These are phyloP conservation scores for Acridotheres tristis DNA, from an alignment of 2,797 vertebrate genomes.

Conservation along the genomic window DNA sequence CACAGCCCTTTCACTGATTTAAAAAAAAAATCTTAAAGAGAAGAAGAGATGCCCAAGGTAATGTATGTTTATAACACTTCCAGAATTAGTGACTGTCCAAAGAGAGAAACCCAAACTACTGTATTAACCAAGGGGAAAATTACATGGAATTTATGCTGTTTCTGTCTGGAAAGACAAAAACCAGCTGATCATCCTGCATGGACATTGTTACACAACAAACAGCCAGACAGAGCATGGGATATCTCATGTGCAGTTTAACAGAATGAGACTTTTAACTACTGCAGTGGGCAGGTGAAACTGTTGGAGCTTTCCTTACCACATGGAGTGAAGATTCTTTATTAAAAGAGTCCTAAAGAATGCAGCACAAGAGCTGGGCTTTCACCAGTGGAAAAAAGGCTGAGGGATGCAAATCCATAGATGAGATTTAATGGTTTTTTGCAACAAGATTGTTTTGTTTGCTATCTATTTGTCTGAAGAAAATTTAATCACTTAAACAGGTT, in stretches of 20 bases:
- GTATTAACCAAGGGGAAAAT: background rate
- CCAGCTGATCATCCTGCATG: background rate
- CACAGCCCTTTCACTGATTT: background rate
- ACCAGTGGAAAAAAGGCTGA: background rate
- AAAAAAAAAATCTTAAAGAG: background rate
- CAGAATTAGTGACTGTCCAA: background rate
- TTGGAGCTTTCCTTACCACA: background rate
- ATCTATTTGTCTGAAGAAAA: background rate
- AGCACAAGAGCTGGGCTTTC: background rate
- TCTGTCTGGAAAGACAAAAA: background rate
- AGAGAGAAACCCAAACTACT: background rate
- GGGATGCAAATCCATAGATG: background rate
- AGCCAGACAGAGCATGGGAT: background rate
- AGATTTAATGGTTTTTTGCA: background rate
- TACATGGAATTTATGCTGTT: background rate
- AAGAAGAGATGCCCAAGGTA: background rate
- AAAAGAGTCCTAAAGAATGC: background rate
- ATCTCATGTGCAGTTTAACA: background rate
- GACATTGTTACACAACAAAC: background rate
- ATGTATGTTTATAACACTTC: background rate
- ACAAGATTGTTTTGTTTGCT: background rate
- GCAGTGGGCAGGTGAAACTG: background rate
- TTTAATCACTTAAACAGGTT: background rate
- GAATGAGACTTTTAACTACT: background rate
- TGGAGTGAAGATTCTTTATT: background rate